Conservation (phyloP, 2,888 invertebrate species). For the Tenthredo amoena region DNA sequence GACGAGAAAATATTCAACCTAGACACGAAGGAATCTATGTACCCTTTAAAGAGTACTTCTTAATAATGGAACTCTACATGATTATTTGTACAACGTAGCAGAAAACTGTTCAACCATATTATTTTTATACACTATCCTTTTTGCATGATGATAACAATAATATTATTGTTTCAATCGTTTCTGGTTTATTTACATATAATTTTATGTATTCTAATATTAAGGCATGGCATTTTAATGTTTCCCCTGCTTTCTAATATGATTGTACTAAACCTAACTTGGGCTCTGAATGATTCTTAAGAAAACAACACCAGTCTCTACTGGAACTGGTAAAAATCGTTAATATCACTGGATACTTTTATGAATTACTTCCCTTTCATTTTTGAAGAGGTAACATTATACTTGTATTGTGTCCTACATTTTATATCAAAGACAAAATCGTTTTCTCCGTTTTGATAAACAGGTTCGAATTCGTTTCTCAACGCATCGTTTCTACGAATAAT, state of each 20-base stretch:
- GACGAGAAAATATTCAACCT: not conserved
- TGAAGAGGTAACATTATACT: not conserved
- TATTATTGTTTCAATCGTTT: not conserved
- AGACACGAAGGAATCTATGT: not conserved
- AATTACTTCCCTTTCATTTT: not conserved
- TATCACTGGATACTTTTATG: too few species aligned
- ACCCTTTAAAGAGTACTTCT: not conserved
- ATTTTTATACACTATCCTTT: not conserved
- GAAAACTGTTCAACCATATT: not conserved
- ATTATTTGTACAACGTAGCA: not conserved
- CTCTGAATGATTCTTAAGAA: not conserved
- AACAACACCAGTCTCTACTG: not conserved
- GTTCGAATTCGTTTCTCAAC: not conserved
- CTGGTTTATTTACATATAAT: not conserved
- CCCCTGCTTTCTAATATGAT: not conserved
- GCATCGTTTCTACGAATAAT: not conserved
- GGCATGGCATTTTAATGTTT: constrained; percentile 3
- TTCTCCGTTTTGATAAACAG: not conserved
- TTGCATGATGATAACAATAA: constrained; percentile 10
- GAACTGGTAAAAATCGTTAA: too few species aligned
- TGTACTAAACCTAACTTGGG: not conserved
- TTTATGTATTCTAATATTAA: not conserved
- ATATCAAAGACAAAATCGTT: not conserved
- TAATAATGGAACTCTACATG: not conserved
- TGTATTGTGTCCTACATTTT: not conserved